Conservation (phyloP, 1,140 invertebrate genomes). For the Chironomus tepperi region DNA sequence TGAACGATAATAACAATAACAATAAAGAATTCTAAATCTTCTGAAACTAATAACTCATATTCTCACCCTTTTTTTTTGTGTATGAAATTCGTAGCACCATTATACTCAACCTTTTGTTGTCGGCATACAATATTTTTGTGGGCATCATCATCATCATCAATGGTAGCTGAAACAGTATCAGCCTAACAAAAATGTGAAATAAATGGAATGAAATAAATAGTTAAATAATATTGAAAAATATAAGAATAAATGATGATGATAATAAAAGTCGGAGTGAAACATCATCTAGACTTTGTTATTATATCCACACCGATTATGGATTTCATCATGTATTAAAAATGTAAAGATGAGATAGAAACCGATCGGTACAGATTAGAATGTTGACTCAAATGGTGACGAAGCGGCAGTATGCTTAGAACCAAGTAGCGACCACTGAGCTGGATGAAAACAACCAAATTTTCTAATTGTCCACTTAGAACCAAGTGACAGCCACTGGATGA, state of each 20-base stretch:
- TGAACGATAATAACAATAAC: not conserved
- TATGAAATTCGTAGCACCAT: not conserved
- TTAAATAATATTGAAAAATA: not conserved
- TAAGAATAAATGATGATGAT: not conserved
- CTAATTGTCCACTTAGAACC: too few relatives aligned
- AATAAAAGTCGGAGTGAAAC: not conserved
- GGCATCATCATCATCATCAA: slow-evolving; percentile 4
- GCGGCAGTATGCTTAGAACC: too few relatives aligned
- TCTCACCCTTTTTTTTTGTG: slow-evolving; percentile 10
- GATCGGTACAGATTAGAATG: too few relatives aligned
- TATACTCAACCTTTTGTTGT: not conserved
- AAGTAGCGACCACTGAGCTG: too few relatives aligned
- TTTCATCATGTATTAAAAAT: not conserved
- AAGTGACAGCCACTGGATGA: too few relatives aligned
- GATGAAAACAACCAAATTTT: too few relatives aligned
- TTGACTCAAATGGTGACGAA: too few relatives aligned
- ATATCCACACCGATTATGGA: not conserved
- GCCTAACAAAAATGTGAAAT: not conserved
- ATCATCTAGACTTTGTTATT: not conserved
- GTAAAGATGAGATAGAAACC: not conserved
- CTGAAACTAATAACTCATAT: slow-evolving; percentile 21
- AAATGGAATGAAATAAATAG: not conserved
- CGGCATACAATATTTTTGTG: not conserved
- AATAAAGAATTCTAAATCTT: not conserved
- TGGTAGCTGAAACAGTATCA: not conserved